A percentile compares a stretch with the other conserved stretches of the same genome.
Conservation (phyloP, 1,140 invertebrate species). For the Drosophila hydei region DNA sequence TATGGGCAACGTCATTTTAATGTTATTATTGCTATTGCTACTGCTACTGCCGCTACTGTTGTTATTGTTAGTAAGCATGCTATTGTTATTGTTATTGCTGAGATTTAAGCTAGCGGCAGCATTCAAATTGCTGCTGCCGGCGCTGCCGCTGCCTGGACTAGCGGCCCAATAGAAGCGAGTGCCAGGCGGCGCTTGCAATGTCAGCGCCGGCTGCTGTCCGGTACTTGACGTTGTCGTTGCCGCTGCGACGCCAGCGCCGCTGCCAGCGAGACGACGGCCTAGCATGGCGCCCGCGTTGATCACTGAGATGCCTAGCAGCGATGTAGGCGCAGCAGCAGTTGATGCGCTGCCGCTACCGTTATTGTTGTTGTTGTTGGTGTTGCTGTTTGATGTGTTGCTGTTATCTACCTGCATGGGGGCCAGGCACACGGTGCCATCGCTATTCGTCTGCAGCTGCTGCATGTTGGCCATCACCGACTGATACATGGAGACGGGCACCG, state of each 20-base stretch:
- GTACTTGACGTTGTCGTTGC: conserved; percentile 3
- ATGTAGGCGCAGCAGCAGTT: conserved; percentile 28
- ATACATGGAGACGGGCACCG: conserved; percentile 98
- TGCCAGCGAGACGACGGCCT: conserved; percentile 22
- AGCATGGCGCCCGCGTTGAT: conserved; percentile 36
- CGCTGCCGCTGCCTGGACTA: background rate
- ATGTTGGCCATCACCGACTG: conserved; percentile 97
- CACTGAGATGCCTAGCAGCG: conserved; percentile 40
- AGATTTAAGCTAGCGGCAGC: conserved; percentile 34
- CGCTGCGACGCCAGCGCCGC: conserved; percentile 8
- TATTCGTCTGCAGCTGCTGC: conserved; percentile 90
- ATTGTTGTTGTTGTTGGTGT: conserved; percentile 33
- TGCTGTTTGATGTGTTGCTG: conserved; percentile 39
- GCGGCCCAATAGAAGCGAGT: conserved; percentile 49
- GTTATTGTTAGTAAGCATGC: conserved; percentile 49
- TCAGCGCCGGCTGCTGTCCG: conserved; percentile 25
- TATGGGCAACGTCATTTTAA: conserved; percentile 66
- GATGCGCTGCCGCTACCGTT: conserved; percentile 16
- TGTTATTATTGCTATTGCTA: conserved; percentile 43
- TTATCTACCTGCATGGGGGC: conserved; percentile 90
- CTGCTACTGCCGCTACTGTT: conserved; percentile 17
- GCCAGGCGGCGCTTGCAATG: conserved; percentile 41
- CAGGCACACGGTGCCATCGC: conserved; percentile 91
- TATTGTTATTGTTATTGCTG: conserved; percentile 43
- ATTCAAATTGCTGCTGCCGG: conserved; percentile 13